These are phyloP conservation scores for Diploptera punctata DNA, from an alignment of 2,888 invertebrate species.

Conservation along the genomic window DNA sequence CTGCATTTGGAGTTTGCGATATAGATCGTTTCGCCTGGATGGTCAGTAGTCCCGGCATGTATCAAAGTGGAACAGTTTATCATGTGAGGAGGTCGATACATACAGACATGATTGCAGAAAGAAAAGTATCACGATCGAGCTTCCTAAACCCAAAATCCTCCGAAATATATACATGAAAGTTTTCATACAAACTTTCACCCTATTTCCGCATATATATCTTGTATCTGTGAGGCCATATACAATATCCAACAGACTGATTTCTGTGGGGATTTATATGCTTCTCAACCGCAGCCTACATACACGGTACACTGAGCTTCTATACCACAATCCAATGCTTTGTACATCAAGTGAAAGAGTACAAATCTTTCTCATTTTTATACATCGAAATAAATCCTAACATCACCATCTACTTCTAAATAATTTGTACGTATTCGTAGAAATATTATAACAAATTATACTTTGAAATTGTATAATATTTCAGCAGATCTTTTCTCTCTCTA, in stretches of 20 bases:
- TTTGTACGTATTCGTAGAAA: no score
- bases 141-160: not conserved
- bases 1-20: not conserved
- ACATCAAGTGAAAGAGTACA: no score
- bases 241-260: not conserved
- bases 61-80: not conserved
- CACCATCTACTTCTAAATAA: no score
- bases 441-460: no score
- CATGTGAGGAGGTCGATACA: conserved; percentile 5
- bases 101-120: not conserved
- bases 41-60: conserved; percentile 6
- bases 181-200: not conserved
- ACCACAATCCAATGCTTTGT: no score
- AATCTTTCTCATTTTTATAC: no score
- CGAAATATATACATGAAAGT: not conserved
- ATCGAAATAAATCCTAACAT: no score
- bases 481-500: no score
- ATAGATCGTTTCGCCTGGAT: not conserved
- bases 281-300: not conserved
- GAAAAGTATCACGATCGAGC: not conserved
- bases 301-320: not conserved
- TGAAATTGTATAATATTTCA: no score
- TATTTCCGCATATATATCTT: not conserved
- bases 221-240: not conserved
- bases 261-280: not conserved